phyloP scores from a whole-genome alignment of 2,888 invertebrate species.

The Pseudococcus jackbeardsleyi region DNA sequence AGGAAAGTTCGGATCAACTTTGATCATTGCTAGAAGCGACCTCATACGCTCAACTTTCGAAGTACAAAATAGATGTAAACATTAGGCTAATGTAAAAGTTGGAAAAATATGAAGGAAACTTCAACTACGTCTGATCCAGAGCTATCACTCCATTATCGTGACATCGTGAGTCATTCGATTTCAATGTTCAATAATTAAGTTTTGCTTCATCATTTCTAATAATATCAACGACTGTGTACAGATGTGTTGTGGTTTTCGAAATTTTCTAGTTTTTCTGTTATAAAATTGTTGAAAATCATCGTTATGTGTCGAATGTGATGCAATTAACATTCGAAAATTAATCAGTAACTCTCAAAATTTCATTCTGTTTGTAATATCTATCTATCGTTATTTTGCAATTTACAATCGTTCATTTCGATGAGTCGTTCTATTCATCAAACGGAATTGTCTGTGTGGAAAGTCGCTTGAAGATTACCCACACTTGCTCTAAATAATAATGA shows the following conservation, averaged over 20 bases:
- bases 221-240: not conserved
- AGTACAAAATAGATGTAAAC: not conserved
- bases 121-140: not conserved
- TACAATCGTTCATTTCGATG: not conserved
- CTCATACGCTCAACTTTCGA: not conserved
- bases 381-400: not conserved
- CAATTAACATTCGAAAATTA: not conserved
- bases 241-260: not conserved
- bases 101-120: not conserved
- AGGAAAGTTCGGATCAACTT: too few relatives aligned
- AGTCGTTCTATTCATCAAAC: not conserved
- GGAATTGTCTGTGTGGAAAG: not conserved
- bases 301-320: not conserved
- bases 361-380: not conserved
- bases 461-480: not conserved
- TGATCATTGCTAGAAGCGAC: not conserved
- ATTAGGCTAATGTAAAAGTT: not conserved
- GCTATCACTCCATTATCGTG: not conserved
- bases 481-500: not conserved
- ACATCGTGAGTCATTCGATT: slow-evolving; percentile 29
- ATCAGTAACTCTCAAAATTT: not conserved
- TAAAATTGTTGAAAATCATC: not conserved
- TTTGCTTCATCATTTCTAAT: slow-evolving; percentile 27
- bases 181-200: not conserved
- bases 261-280: not conserved